phyloP scores from a whole-genome alignment of 1,140 invertebrate species.

The Drosophila repleta region DNA sequence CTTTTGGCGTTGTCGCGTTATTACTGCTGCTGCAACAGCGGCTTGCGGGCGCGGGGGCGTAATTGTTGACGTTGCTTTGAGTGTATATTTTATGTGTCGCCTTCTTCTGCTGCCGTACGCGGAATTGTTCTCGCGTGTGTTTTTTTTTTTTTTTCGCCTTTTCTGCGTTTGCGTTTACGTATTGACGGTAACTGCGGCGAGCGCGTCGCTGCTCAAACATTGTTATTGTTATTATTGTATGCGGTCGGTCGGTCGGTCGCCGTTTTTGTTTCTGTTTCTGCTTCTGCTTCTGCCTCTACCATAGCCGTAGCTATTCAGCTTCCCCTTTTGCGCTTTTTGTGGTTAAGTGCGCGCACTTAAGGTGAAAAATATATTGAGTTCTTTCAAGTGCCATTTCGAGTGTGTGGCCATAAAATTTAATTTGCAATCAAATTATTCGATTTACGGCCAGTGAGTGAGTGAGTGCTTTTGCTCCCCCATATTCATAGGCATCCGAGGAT shows the following conservation, averaged over 20 bases:
- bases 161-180: slow-evolving; percentile 40
- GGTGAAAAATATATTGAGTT: slow-evolving; percentile 77
- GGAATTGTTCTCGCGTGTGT: slow-evolving; percentile 68
- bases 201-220: slow-evolving; percentile 42
- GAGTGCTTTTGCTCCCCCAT: slow-evolving; percentile 26
- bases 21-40: slow-evolving; percentile 23
- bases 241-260: slow-evolving; percentile 56
- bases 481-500: slow-evolving; percentile 12
- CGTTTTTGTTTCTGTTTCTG: slow-evolving; percentile 50
- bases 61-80: slow-evolving; percentile 51
- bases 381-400: slow-evolving; percentile 66
- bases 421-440: slow-evolving; percentile 67
- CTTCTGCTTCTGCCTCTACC: slow-evolving; percentile 47
- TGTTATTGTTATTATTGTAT: slow-evolving; percentile 67
- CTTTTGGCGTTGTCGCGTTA: slow-evolving; percentile 39
- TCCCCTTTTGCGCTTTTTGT: slow-evolving; percentile 52
- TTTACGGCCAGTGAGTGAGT: slow-evolving; percentile 25
- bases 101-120: slow-evolving; percentile 43
- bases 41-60: slow-evolving; percentile 38
- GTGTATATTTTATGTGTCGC: slow-evolving; percentile 26
- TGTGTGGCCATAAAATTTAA: slow-evolving; percentile 58
- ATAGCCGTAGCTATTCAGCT: slow-evolving; percentile 12
- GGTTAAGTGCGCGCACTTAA: slow-evolving; percentile 75
- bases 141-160: slow-evolving; percentile 26
- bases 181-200: slow-evolving; percentile 50